Evolutionary conservation across 2,888 invertebrate genomes (phyloP).

Genomic region (Pegoplata infirma): DNA sequence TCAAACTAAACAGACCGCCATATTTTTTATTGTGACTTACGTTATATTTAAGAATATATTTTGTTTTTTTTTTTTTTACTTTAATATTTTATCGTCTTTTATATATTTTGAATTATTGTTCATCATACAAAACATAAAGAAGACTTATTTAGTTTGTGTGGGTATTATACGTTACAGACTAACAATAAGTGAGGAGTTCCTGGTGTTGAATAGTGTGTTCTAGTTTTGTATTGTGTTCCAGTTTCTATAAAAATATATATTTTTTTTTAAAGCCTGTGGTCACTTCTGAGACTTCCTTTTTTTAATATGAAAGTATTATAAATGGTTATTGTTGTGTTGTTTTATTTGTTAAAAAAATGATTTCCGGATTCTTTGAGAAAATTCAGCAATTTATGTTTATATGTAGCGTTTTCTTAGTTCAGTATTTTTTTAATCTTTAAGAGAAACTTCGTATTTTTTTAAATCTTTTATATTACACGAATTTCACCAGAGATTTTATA

Average conservation of each 20-base stretch:
- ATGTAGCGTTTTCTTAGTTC: too few species aligned
- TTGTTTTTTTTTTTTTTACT: not conserved
- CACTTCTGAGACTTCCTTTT: not conserved
- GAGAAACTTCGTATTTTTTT: too few species aligned
- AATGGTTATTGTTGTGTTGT: not conserved
- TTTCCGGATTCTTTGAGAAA: not conserved
- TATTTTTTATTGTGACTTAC: too few species aligned
- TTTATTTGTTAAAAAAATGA: not conserved
- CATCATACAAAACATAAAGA: not conserved
- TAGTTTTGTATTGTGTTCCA: not conserved
- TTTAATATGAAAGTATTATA: not conserved
- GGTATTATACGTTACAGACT: not conserved
- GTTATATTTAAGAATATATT: not conserved
- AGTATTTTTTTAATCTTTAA: too few species aligned
- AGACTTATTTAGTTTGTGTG: not conserved
- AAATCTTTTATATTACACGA: too few species aligned
- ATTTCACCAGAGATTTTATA: too few species aligned
- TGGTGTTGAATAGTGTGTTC: not conserved
- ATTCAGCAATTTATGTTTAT: not conserved
- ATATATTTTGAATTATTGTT: conserved; percentile 26
- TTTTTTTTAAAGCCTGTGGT: not conserved
- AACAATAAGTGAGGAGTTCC: too few species aligned
- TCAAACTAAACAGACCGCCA: not conserved
- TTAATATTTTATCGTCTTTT: not conserved
- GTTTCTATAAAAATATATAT: not conserved